Conservation (phyloP, 2,113 vertebrate species). For the Chloroceryle aenea region DNA sequence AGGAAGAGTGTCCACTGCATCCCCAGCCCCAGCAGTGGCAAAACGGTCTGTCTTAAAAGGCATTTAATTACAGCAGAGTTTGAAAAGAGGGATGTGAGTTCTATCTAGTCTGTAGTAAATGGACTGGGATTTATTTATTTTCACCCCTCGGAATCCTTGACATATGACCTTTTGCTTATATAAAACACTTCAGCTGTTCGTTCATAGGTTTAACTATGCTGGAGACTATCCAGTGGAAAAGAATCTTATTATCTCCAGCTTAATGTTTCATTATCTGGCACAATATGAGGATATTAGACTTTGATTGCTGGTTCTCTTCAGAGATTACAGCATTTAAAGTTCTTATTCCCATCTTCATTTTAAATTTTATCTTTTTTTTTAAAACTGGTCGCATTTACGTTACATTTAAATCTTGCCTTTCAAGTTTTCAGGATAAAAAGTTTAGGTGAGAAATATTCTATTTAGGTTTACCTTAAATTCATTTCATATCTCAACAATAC, state of each 20-base stretch:
- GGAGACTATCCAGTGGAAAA: constrained; percentile 55
- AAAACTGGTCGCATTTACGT: neutral
- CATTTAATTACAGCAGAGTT: neutral
- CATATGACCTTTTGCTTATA: constrained; percentile 37
- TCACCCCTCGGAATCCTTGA: constrained; percentile 48
- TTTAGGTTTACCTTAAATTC: neutral
- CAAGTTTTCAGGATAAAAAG: neutral
- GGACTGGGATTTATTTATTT: neutral
- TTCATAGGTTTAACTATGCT: constrained; percentile 49
- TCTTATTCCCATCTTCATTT: constrained; percentile 38
- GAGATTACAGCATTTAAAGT: constrained; percentile 54
- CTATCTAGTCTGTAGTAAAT: neutral
- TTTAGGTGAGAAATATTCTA: neutral
- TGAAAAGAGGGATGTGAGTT: neutral
- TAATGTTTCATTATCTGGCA: constrained; percentile 65
- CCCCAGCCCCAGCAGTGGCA: neutral
- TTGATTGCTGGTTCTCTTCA: constrained; percentile 54
- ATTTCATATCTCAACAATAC: neutral
- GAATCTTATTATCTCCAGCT: constrained; percentile 65
- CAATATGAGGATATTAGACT: constrained; percentile 60
- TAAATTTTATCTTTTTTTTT: neutral
- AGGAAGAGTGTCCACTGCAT: neutral
- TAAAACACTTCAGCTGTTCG: constrained; percentile 54
- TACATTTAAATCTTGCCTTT: constrained; percentile 5
- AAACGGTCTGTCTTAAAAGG: neutral